These are phyloP conservation scores for Liparis tanakae DNA, from an alignment of 2,797 vertebrate species.

Conservation along the genomic window DNA sequence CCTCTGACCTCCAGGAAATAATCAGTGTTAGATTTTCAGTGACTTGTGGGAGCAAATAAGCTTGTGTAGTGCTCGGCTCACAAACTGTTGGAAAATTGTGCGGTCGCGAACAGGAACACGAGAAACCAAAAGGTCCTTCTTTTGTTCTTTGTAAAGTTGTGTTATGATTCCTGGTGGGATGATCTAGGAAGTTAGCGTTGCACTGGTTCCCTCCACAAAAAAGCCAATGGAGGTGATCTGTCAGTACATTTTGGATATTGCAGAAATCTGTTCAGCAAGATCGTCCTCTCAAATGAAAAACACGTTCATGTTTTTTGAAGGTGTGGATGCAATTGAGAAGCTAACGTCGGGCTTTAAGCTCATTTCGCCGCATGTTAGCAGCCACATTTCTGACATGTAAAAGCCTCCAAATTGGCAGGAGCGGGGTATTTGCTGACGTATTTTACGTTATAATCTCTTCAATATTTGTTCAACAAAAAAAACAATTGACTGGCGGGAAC, in stretches of 20 bases:
- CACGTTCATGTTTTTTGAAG: neutral
- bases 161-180: neutral
- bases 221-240: neutral
- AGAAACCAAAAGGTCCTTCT: neutral
- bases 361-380: neutral
- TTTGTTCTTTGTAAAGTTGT: constrained; percentile 3
- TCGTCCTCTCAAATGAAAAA: neutral
- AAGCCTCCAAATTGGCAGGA: neutral
- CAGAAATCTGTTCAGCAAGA: neutral
- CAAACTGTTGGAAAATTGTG: neutral
- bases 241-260: neutral
- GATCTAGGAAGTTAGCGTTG: neutral
- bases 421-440: neutral
- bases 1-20: constrained; percentile 7
- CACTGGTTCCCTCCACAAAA: neutral
- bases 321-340: neutral
- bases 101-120: constrained; percentile 14
- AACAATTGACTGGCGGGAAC: neutral
- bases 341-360: neutral
- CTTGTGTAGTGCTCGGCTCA: constrained; percentile 3
- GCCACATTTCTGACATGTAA: neutral
- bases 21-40: constrained; percentile 6
- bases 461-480: neutral
- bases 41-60: constrained; percentile 1
- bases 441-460: neutral